These are phyloP conservation scores for Dynastes maya DNA, from an alignment of 2,888 invertebrate species.

Conservation along the genomic window DNA sequence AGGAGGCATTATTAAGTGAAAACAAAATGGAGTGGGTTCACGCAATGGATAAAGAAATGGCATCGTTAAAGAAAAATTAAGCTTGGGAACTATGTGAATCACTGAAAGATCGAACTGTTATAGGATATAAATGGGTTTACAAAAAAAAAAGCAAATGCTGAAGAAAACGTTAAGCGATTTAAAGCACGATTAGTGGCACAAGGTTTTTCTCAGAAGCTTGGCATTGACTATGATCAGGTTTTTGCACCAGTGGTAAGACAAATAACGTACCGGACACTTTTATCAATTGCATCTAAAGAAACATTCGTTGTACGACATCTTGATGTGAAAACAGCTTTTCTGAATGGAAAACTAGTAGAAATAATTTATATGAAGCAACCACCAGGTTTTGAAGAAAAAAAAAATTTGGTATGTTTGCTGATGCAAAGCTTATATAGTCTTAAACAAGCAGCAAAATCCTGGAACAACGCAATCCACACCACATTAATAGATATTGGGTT, in stretches of 20 bases:
- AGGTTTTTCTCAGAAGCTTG: not conserved
- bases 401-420: not conserved
- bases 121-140: not conserved
- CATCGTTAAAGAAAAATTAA: not conserved
- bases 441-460: not conserved
- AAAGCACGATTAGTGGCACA: not conserved
- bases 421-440: not conserved
- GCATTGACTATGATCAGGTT: not conserved
- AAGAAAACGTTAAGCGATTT: not conserved
- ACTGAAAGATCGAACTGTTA: not conserved
- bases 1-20: not conserved
- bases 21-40: not conserved
- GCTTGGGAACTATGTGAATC: not conserved
- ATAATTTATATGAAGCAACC: not conserved
- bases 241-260: not conserved
- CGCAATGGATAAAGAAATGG: not conserved
- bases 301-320: not conserved
- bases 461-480: not conserved
- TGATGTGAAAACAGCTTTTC: slow-evolving; percentile 10
- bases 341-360: not conserved
- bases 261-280: not conserved
- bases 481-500: not conserved
- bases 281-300: not conserved
- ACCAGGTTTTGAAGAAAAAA: not conserved
- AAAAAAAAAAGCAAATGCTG: not conserved